A percentile compares a stretch with the other conserved stretches of the same genome.
These are phyloP conservation scores for Notarius quadriscutis DNA, from an alignment of 2,113 vertebrate species.

Conservation along the genomic window DNA sequence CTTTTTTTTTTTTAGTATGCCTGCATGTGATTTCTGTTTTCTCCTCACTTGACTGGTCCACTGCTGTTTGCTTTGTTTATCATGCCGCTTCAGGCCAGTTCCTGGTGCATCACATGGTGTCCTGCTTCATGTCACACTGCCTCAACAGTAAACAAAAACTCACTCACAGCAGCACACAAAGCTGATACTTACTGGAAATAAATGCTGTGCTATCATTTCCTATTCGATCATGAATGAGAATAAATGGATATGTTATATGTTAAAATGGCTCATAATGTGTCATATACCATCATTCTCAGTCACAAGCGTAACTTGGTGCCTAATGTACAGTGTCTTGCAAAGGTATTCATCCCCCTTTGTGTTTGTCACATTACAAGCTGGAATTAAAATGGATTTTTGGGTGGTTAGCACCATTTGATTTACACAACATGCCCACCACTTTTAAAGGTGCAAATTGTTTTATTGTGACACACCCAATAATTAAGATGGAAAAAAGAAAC, in stretches of 20 bases:
- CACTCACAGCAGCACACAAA: slow-evolving; percentile 2
- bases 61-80: slow-evolving; percentile 55
- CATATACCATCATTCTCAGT: too few relatives aligned
- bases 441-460: too few relatives aligned
- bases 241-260: neutral
- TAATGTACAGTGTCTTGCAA: too few relatives aligned
- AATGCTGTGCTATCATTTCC: neutral
- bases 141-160: slow-evolving; percentile 17
- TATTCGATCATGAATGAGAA: neutral
- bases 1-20: neutral
- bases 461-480: too few relatives aligned
- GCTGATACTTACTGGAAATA: neutral
- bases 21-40: slow-evolving; percentile 24
- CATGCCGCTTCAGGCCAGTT: slow-evolving; percentile 45
- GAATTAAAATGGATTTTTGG: too few relatives aligned
- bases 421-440: too few relatives aligned
- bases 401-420: too few relatives aligned
- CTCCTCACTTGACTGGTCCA: slow-evolving; percentile 39
- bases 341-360: too few relatives aligned
- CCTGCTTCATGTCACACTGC: slow-evolving; percentile 29
- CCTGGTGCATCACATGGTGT: slow-evolving; percentile 13
- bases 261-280: neutral
- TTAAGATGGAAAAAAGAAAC: too few relatives aligned
- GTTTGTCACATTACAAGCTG: too few relatives aligned
- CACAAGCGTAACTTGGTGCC: too few relatives aligned